Base-by-base conservation (phyloP, 2,113 vertebrate genomes). In the Periophthalmodon schlosseri region DNA sequence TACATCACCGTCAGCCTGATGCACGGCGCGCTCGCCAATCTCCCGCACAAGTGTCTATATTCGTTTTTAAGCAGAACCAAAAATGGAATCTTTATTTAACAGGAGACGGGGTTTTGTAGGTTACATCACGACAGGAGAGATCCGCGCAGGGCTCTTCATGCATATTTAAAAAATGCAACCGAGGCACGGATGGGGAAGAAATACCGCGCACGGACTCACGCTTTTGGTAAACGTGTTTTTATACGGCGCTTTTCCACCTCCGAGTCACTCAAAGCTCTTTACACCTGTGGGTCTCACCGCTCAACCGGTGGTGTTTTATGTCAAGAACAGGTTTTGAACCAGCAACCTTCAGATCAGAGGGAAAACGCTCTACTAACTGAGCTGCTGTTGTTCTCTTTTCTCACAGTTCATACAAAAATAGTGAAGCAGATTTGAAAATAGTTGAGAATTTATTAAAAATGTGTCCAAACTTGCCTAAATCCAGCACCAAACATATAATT, bases 141-240 rank as follows among this genome's bases (percentile, higher is more conserved):
- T 28, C 57, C 23, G 23, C 4, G 15, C 16, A 4, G 14, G 50
- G 20, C n/a, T 56, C 18, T 11, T 56, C n/a, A 24, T 21, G 28
- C 28, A 70, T 56, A 52, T 67, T 57, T 77, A 66, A 44, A n/a
- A 67, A 77, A 85, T 67, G 23, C 60, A 81, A 67, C 60, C 47
- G 4, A 65, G 36, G 75, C 44, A n/a, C 81, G 87, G 74, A 83
- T 83, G 84, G 86, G 58, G 13, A 69, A 70, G 73, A 46, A 60
- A 73, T 16, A 70, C 80, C 70, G 74, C 82, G 83, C 72, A 86
- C 75, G 76, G 75, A 63, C 50, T 1, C 23, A n/a, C 58, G 21
- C 60, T 64, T 24, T 74, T 15, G 34, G 52, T 34, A 21, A 76
- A n/a, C n/a, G n/a, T n/a, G n/a, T n/a, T n/a, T n/a, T n/a, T n/a